Base-by-base conservation (phyloP, 1,140 invertebrate species). In the Trialeurodes vaporariorum region DNA sequence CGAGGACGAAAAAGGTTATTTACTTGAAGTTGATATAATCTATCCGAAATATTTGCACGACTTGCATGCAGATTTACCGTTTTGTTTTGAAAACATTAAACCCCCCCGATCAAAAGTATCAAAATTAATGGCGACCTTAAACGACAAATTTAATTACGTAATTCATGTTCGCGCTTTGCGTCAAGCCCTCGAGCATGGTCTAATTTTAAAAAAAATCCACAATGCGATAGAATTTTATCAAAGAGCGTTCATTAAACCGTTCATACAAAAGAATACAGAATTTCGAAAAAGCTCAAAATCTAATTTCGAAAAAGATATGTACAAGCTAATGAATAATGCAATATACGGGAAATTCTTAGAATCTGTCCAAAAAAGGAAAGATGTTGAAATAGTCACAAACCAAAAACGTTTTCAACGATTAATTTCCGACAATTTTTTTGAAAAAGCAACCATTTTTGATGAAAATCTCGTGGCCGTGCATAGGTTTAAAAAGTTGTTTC, bases 301-400 rank as follows among this genome's bases (percentile, higher is more conserved):
- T 69, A 63, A 72, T 24, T 79, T 77, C 72, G 73, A 77, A 66
- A 76, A 74, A 69, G 72, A 78, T 58, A 73, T 77, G 62, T 76
- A 68, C 49, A 78, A 78, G 72, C 59, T 77, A n/a, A 74, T 78
- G 71, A 76, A 77, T 65, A 77, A 80, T 71, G 59, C 65, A 1
- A 63, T 75, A 5, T 79, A 75, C 72, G 76, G 75, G 0, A 77
- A 77, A 71, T 70, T 68, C 5, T 75, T 75, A 69, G 76, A 78
- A 72, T 75, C 76, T 70, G 70, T 75, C 13, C 67, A 73, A 67
- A 77, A 78, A 61, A 68, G 74, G 69, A 59, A 69, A 26, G 67
- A 76, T 70, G 65, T 78, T 12, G 66, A 68, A 67, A 63, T 77
- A 25, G 66, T 67, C 1, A 67, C 34, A 27, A 71, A 73, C 69